phyloP scores from a whole-genome alignment of 2,888 invertebrate species.

The Allolobophora icterica region DNA sequence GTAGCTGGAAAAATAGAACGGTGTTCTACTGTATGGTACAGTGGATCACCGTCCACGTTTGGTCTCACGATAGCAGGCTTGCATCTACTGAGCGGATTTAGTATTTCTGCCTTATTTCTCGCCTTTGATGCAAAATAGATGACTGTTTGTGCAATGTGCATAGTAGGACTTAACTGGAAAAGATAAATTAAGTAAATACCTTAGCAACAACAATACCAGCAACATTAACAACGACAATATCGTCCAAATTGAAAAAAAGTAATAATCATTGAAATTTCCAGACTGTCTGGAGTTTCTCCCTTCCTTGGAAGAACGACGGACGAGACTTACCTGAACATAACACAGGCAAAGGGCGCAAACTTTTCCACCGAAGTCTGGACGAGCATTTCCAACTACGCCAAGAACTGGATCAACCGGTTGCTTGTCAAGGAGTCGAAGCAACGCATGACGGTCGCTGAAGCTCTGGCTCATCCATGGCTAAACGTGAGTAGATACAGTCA shows the following conservation, averaged over 20 bases:
- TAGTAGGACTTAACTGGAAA: not conserved
- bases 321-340: slow-evolving; percentile 59
- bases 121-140: no score
- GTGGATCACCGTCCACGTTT: no score
- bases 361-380: slow-evolving; percentile 62
- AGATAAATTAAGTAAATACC: not conserved
- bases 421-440: slow-evolving; percentile 52
- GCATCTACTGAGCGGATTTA: no score
- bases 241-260: not conserved
- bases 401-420: slow-evolving; percentile 61
- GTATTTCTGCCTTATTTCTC: no score
- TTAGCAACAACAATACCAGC: not conserved
- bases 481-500: slow-evolving; percentile 59
- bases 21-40: no score
- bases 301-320: slow-evolving; percentile 62
- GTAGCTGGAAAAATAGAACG: no score
- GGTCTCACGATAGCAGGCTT: no score
- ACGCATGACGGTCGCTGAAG: slow-evolving; percentile 66
- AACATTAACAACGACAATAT: not conserved
- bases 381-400: slow-evolving; percentile 58
- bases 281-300: slow-evolving; percentile 63
- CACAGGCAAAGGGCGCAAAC: slow-evolving; percentile 52
- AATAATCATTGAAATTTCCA: slow-evolving; percentile 43
- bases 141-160: no score
- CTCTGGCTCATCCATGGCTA: slow-evolving; percentile 66